Conservation (phyloP, 2,888 invertebrate species). For the Stenolophus ochropezus region DNA sequence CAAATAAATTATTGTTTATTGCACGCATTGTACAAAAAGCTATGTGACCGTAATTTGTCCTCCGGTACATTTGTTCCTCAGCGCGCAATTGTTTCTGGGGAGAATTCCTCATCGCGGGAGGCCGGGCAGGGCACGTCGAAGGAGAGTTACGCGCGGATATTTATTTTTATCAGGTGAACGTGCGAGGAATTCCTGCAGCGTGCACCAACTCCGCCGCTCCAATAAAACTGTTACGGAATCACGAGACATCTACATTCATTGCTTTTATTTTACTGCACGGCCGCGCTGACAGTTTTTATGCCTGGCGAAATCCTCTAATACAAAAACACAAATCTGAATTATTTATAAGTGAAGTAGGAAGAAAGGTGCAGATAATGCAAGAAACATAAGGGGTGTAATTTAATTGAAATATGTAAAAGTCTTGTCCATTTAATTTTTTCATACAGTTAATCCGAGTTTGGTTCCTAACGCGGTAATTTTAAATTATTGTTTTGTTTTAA, state of each 20-base stretch:
- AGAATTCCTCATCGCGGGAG: not conserved
- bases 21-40: too few species aligned
- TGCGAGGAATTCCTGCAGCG: slow-evolving; percentile 30
- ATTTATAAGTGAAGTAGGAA: not conserved
- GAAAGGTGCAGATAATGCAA: not conserved
- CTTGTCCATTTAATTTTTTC: too few species aligned
- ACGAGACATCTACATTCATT: slow-evolving; percentile 53
- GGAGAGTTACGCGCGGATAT: slow-evolving; percentile 53
- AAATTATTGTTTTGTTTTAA: too few species aligned
- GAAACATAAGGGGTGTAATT: not conserved
- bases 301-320: not conserved
- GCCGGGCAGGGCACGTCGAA: slow-evolving; percentile 28
- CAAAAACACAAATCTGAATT: not conserved
- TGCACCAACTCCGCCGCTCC: not conserved
- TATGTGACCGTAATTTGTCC: too few species aligned
- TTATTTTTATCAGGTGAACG: slow-evolving; percentile 59
- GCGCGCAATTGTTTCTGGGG: not conserved
- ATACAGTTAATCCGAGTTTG: too few species aligned
- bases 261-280: slow-evolving; percentile 34
- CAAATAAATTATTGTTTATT: too few species aligned
- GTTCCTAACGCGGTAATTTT: too few species aligned
- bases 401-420: too few species aligned
- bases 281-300: slow-evolving; percentile 1
- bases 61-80: too few species aligned
- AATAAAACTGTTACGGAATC: slow-evolving; percentile 58